Conservation (phyloP, 2,113 vertebrate species). For the Hypomesus transpacificus region DNA sequence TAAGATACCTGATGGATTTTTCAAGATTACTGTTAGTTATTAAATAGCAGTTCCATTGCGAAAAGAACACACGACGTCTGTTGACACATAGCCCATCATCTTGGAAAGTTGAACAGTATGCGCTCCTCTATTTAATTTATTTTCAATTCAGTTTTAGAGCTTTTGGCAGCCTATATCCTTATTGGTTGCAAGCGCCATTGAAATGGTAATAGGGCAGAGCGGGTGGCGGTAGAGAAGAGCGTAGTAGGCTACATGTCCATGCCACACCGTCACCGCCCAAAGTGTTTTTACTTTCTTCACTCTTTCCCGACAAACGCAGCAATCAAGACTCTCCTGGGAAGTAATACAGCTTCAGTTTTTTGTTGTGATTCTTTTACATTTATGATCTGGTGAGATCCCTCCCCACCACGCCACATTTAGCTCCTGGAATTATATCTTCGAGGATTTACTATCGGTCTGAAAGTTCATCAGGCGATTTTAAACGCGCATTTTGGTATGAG, state of each 20-base stretch:
- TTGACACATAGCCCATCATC: too few species aligned
- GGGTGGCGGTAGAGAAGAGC: conserved; percentile 1
- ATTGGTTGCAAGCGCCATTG: neutral
- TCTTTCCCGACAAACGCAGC: neutral
- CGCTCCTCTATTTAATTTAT: neutral
- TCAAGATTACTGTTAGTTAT: too few species aligned
- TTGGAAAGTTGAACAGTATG: too few species aligned
- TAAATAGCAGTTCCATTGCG: too few species aligned
- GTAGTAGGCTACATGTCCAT: too few species aligned
- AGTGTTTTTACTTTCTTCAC: neutral
- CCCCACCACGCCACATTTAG: neutral
- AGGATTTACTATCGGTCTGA: conserved; percentile 1
- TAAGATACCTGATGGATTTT: too few species aligned
- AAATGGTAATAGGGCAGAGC: conserved; percentile 28
- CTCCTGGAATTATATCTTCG: neutral
- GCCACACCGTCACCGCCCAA: neutral
- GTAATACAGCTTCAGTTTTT: neutral
- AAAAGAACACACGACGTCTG: too few species aligned
- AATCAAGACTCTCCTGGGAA: neutral
- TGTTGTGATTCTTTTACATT: neutral
- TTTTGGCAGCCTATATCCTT: conserved; percentile 1
- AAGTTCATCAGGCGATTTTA: neutral
- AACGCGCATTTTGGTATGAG: conserved; percentile 2
- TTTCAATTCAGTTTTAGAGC: conserved; percentile 2
- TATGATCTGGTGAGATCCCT: neutral